Base-by-base conservation (phyloP, 2,797 vertebrate genomes). In the Etheostoma nigrum region DNA sequence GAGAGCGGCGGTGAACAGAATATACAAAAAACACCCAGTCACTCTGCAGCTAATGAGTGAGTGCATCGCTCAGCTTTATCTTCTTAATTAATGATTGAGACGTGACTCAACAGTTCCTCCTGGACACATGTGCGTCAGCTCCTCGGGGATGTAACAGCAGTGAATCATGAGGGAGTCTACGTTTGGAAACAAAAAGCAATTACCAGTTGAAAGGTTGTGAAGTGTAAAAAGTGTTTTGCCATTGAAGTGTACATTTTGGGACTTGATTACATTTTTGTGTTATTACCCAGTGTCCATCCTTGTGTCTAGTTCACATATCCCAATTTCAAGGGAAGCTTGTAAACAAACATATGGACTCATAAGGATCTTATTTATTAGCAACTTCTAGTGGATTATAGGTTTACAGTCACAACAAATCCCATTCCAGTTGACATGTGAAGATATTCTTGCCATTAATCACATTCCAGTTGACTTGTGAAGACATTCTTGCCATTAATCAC, bases 61-160 rank as follows among this genome's bases (percentile, higher is more conserved):
- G n/a, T n/a, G 49, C 79, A 40, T 49, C 44, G 67, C 84, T 87
- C 83, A 73, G 82, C 81, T 82, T 86, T 78, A 86, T 90, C 79
- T 81, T 73, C 27, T 33, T 87, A 88, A 86, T 89, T 86, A 88
- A 86, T 85, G 83, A 89, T 18, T 58, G 79, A 89, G 84, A 89
- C 42, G 59, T 82, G 82, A 87, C 72, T 75, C 25, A 1, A 76
- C 40, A 19, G 72, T 47, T 82, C 48, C 21, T 75, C 13, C 25
- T 25, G 70, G 59, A 80, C 67, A 40, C 45, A 9, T 12, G 67
- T 2, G 1, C 15, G 30, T 78, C 77, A 67, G 64, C 69, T 79
- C 62, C 25, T 79, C 7, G 4, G 55, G 61, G 27, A 72, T 16
- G 67, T 25, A 63, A 40, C 57, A 15, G 67, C 1, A 23, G 62